Evolutionary conservation across 2,797 vertebrate species (phyloP).

Genomic region (Ficedula albicollis): DNA sequence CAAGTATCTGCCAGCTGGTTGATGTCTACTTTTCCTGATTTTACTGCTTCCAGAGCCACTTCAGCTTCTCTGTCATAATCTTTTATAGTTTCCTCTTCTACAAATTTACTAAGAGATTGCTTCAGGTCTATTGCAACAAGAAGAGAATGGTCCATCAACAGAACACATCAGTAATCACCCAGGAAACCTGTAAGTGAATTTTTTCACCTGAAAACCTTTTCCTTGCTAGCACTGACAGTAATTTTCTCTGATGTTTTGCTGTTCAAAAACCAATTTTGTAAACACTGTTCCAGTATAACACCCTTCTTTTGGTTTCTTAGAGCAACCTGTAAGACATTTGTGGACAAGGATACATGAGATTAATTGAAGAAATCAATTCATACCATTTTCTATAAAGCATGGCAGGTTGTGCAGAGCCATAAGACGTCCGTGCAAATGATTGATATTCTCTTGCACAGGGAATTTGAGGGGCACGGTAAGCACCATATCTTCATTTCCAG

Average conservation of each 20-base stretch:
- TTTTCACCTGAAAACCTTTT: background rate
- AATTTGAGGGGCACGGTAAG: constrained; percentile 90
- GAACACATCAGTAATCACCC: background rate
- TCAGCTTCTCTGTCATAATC: constrained; percentile 89
- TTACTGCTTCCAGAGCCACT: constrained; percentile 85
- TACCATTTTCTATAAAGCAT: constrained; percentile 93
- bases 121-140: constrained; percentile 82
- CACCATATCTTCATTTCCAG: constrained; percentile 82
- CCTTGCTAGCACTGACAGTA: background rate
- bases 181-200: background rate
- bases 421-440: constrained; percentile 88
- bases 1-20: constrained; percentile 85
- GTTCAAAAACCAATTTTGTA: background rate
- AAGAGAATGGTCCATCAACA: background rate
- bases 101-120: constrained; percentile 81
- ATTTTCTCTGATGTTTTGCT: background rate
- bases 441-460: constrained; percentile 86
- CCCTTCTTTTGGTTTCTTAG: background rate
- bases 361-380: constrained; percentile 5
- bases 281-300: background rate
- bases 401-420: constrained; percentile 92
- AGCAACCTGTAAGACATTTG: background rate
- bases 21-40: constrained; percentile 81
- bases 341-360: background rate
- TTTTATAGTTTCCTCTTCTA: constrained; percentile 85